Conservation (phyloP, 2,113 vertebrate species). For the Lasiurus borealis region DNA sequence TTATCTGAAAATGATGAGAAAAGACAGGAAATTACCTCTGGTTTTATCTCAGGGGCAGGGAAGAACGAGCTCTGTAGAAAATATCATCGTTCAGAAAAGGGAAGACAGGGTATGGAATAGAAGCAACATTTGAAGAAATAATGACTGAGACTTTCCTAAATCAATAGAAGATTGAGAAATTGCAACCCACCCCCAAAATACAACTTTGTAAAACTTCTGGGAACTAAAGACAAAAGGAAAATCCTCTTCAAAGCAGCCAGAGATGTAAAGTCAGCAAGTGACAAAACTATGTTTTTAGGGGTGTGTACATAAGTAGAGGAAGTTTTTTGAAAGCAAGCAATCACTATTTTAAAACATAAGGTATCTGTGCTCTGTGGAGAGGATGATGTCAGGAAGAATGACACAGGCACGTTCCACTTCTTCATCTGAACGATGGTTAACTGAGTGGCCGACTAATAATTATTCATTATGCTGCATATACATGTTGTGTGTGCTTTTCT, state of each 20-base stretch:
- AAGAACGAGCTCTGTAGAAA: not conserved
- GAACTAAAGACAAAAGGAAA: slow-evolving; percentile 19
- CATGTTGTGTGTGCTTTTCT: not conserved
- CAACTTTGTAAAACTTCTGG: not conserved
- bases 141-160: slow-evolving; percentile 30
- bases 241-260: not conserved
- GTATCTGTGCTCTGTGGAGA: not conserved
- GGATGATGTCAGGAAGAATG: not conserved
- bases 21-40: not conserved
- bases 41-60: not conserved
- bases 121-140: slow-evolving; percentile 22
- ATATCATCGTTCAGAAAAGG: not conserved
- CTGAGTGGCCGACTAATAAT: not conserved
- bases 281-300: slow-evolving; percentile 3
- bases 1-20: slow-evolving; percentile 29
- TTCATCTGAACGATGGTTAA: not conserved
- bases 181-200: not conserved
- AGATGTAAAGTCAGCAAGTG: not conserved
- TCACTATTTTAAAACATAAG: not conserved
- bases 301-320: not conserved
- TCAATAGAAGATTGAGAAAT: not conserved
- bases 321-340: slow-evolving; percentile 7
- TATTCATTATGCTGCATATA: not conserved
- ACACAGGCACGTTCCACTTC: not conserved
- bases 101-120: not conserved